Conservation (phyloP, 2,888 invertebrate species). For the Opisthograptis luteolata region DNA sequence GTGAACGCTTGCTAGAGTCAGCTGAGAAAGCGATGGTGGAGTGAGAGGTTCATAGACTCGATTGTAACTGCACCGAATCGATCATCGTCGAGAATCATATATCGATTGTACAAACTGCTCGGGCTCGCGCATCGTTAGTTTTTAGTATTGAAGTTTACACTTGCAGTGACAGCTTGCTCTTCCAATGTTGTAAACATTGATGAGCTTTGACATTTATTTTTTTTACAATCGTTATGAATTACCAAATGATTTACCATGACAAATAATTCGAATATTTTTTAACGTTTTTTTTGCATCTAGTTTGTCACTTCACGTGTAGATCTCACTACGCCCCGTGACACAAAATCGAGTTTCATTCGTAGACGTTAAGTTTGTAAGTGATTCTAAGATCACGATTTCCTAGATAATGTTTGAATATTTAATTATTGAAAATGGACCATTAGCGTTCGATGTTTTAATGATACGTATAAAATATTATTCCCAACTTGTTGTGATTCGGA, state of each 20-base stretch:
- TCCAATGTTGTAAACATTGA: neutral
- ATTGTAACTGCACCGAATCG: too few species aligned
- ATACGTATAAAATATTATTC: conserved; percentile 6
- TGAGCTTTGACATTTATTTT: neutral
- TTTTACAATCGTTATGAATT: too few species aligned
- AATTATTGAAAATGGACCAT: conserved; percentile 20
- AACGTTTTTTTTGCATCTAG: too few species aligned
- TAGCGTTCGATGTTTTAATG: conserved; percentile 7
- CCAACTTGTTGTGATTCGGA: neutral
- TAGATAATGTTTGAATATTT: conserved; percentile 30
- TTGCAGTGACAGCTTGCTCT: neutral
- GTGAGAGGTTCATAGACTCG: too few species aligned
- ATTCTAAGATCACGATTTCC: conserved; percentile 42
- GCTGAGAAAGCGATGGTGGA: too few species aligned
- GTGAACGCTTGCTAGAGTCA: too few species aligned
- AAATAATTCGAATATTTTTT: too few species aligned
- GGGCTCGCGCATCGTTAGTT: too few species aligned
- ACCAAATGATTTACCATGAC: too few species aligned
- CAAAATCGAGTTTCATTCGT: conserved; percentile 27
- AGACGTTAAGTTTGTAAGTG: conserved; percentile 42
- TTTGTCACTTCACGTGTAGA: neutral
- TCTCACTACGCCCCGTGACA: conserved; percentile 23
- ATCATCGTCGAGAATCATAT: too few species aligned
- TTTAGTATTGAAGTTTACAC: neutral
- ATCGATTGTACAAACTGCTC: too few species aligned